These are phyloP conservation scores for Heliconius erato DNA, from an alignment of 2,888 invertebrate species.

Conservation along the genomic window DNA sequence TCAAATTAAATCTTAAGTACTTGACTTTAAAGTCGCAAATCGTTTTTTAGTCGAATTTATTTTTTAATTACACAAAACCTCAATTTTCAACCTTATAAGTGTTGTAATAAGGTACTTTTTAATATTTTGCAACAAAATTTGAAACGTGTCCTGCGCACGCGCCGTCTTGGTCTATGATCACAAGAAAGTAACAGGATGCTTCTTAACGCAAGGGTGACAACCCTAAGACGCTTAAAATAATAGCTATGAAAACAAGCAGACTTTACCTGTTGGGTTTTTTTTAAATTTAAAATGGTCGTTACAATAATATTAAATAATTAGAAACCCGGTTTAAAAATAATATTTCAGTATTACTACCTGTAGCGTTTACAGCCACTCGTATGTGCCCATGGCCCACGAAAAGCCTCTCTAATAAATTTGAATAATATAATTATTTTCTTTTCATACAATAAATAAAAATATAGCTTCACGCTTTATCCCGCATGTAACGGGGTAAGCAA, in stretches of 20 bases:
- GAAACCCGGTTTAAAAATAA: not conserved
- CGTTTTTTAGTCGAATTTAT: not conserved
- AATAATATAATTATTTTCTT: too few relatives aligned
- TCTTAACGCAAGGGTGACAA: constrained; percentile 73
- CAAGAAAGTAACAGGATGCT: constrained; percentile 74
- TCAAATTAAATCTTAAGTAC: constrained; percentile 1
- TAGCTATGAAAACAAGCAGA: constrained; percentile 13
- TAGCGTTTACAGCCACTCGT: not conserved
- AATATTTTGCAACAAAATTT: constrained; percentile 31
- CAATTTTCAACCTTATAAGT: constrained; percentile 49
- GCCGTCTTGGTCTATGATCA: constrained; percentile 67
- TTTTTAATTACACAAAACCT: not conserved
- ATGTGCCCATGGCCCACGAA: too few relatives aligned
- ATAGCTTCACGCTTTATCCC: too few relatives aligned
- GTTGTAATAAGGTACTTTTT: constrained; percentile 39
- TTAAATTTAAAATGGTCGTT: not conserved
- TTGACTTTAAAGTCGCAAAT: not conserved
- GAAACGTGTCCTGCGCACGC: constrained; percentile 61
- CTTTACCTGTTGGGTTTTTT: constrained; percentile 2
- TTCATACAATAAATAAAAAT: too few relatives aligned
- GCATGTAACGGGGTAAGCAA: too few relatives aligned
- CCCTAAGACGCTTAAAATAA: constrained; percentile 59
- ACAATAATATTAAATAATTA: not conserved
- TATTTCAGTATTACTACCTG: not conserved
- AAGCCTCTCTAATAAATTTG: too few relatives aligned